Conservation (phyloP, 1,140 invertebrate species). For the Geopemphigus sp. region DNA sequence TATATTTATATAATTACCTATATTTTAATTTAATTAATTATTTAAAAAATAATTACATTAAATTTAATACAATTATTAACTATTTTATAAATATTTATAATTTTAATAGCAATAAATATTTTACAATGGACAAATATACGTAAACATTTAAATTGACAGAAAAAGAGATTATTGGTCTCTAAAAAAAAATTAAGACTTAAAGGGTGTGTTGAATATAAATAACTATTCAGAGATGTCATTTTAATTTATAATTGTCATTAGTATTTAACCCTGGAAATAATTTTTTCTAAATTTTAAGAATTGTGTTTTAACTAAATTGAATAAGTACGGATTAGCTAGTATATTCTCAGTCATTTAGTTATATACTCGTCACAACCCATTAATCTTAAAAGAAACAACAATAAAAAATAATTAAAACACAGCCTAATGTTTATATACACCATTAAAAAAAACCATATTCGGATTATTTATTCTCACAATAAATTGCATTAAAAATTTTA, state of each 20-base stretch:
- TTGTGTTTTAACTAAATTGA: background rate
- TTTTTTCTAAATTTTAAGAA: background rate
- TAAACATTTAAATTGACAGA: constrained; percentile 21
- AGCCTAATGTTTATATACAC: constrained; percentile 36
- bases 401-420: constrained; percentile 31
- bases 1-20: constrained; percentile 5
- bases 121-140: constrained; percentile 10
- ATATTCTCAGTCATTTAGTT: background rate
- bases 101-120: constrained; percentile 27
- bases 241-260: background rate
- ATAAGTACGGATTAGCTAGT: constrained; percentile 12
- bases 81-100: constrained; percentile 40
- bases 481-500: background rate
- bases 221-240: background rate
- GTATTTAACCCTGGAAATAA: background rate
- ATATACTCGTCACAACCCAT: background rate
- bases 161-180: background rate
- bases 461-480: background rate
- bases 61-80: constrained; percentile 7
- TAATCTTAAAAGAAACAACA: constrained; percentile 12
- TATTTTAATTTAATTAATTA: background rate
- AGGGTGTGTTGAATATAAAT: background rate
- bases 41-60: constrained; percentile 1
- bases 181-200: background rate
- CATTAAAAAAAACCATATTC: background rate